These are phyloP conservation scores for Drosophila ezoana DNA, from an alignment of 2,888 invertebrate species.

Conservation along the genomic window DNA sequence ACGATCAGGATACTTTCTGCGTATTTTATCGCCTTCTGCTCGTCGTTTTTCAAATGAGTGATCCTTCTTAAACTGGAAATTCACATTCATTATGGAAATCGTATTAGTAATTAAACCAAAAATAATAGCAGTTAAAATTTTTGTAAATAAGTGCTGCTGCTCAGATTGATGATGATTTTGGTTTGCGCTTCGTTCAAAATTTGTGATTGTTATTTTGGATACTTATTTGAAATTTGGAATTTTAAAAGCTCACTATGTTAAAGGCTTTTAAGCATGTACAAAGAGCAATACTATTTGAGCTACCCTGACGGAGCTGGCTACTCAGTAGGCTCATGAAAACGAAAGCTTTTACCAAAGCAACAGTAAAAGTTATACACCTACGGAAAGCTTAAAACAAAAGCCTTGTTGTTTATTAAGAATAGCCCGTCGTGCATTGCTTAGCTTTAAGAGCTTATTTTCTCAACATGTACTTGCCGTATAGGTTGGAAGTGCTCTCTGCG, in stretches of 20 bases:
- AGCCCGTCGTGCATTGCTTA: background rate
- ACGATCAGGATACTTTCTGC: conserved; percentile 97
- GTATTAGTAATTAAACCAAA: background rate
- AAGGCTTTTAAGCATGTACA: background rate
- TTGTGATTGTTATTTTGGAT: conserved; percentile 11
- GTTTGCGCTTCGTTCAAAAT: conserved; percentile 15
- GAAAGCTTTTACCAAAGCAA: conserved; percentile 24
- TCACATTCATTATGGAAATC: conserved; percentile 87
- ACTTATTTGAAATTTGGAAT: background rate
- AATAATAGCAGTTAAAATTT: background rate
- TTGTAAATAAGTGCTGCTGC: background rate
- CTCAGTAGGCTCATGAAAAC: conserved; percentile 4
- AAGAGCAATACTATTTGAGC: conserved; percentile 6
- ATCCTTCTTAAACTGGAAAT: conserved; percentile 98
- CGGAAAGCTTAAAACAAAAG: conserved; percentile 16
- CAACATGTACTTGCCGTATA: conserved; percentile 1
- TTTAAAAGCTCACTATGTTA: conserved; percentile 20
- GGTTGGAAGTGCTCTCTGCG: conserved; percentile 16
- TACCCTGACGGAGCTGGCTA: conserved; percentile 9
- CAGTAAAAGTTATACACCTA: conserved; percentile 2
- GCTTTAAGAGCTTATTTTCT: conserved; percentile 30
- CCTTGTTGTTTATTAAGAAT: background rate
- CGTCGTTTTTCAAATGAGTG: conserved; percentile 97
- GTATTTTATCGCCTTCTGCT: conserved; percentile 97
- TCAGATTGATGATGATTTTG: conserved; percentile 3